Base-by-base conservation (phyloP, 2,113 vertebrate genomes). In the Petrocephalus microphthalmus region DNA sequence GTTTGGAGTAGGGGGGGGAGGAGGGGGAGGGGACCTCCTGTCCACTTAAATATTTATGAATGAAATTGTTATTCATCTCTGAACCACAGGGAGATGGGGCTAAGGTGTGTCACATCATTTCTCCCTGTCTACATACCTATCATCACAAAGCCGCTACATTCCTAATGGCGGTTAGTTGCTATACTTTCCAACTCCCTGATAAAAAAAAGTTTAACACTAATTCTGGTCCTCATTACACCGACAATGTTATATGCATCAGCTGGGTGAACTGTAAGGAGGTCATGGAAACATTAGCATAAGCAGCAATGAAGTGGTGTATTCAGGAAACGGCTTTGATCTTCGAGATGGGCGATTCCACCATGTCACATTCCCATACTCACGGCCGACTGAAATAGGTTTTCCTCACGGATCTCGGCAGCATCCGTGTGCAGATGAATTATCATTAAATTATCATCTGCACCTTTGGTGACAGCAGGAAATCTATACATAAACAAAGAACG, bases 1-100 rank as follows among this genome's bases (percentile, higher is more conserved):
- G 85, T 10, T 42, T 60, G 54, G 33, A 52, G 20, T 33, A 2
- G 51, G 51, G 33, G 37, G 85, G 33, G 42, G 51, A 25, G 33
- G 37, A 54, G 33, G 42, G 3, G 42, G 4, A 33, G 51, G 29
- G 52, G 8, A n/a, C 7, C 84, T 33, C 53, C 8, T 45, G 7
- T 22, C 2, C 2, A 45, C 85, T 86, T 49, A 52, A 85, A 85
- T 85, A 54, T 85, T 85, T 86, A 64, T 57, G n/a, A 85, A 85
- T 85, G 52, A 33, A 54, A 53, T 85, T 85, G 25, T 56, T 22
- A 60, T 29, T 86, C 54, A 57, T 57, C 33, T 86, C 17, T 86
- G 53, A 25, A 53, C 85, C 33, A 45, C 15, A 10, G 52, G 57
- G 52, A 29, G 25, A 53, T 52, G 83, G 49, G 13, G 83, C 83